Evolutionary conservation across 2,888 invertebrate species (phyloP), one percentile per base, ranked within the genome.

Genomic region (Palloptera scutellata): DNA sequence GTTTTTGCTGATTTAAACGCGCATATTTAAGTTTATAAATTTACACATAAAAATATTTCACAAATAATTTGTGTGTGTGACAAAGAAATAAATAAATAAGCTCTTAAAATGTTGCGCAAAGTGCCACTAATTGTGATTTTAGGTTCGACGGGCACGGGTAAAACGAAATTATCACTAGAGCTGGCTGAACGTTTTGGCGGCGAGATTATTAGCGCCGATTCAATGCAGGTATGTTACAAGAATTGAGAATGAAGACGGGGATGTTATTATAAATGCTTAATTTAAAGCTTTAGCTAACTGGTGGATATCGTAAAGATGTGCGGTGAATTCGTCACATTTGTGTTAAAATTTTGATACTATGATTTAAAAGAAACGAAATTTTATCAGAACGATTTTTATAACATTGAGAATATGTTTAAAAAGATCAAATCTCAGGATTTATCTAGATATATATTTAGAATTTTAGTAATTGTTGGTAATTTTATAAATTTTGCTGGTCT

Each of bases 181-280:
- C 86, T 99, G 73, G 97, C 97, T 0, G 89, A 90, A 78, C 90
- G 88, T 81, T 96, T 93, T 84, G 88, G 88, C 74, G 94, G 96
- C 40, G 98, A 98, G 88, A 92, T 99, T 67, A 93, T 99, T 69
- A 97, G 97, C 80, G 97, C 98, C 0, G 99, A 99, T 89, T 97
- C 98, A 19, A 98, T 99, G 97, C 99, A 99, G 91, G 96, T 96
- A 71, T 71, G 74, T 69, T 66, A 43, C 41, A 55, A 10, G 43
- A 2, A 10, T 17, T 17, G 17, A 13, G 12, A 12, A 11, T 1
- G 1, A 19, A 4, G 10, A 2, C 62, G 53, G 62, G 43, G 54
- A 1, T 61, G 61, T 61, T 52, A n/a, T 0, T 19, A 12, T 43
- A 6, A n/a, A 0, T 13, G 2, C 12, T 53, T 19, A 20, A 53